Evolutionary conservation across 37 sponge, comb jelly and placozoan species (phyloP), one percentile per base, ranked within the genome.

Genomic region (Hormiphora californensis): DNA sequence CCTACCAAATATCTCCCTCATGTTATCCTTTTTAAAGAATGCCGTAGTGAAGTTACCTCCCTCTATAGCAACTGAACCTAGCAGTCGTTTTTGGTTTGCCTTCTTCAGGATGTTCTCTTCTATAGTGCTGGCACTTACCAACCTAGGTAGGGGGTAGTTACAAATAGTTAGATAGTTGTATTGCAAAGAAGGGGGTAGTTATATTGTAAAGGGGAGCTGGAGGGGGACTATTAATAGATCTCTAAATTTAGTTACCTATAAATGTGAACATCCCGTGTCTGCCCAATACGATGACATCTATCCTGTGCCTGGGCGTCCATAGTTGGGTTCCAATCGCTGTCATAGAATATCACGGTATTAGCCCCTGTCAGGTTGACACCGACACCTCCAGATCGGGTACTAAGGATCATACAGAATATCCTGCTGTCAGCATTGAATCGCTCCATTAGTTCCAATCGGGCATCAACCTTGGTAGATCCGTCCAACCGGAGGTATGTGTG

Each of bases 261-360:
- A n/a, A 98, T 98, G 87, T 94, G 95, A 0, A 98, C 95, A 88
- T 98, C 95, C 39, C 86, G 37, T 11, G 99, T 98, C 61, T 98
- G 99, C 12, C 99, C 99, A 22, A 98, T 98, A 8, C 99, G 88
- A 87, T 98, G 99, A 78, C 99, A 98, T 32, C 99, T 78, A 40
- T 98, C 99, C 90, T 98, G 99, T 12, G 99, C 99, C 88, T 98
- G 99, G n/a, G 99, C 99, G 46, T 98, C 99, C 99, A 98, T 98
- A 54, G 99, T 98, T 0, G 99, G 99, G 65, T 98, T 98, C 99
- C 99, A 98, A 91, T 98, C 99, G 19, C 92, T 92, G 87, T 98
- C 99, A 63, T 98, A 98, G 86, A 98, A 98, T 4, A 98, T 81
- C 1, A 98, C 99, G 1, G 99, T 94, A 88, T 98, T 95, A 32